Conservation (phyloP, 2,113 vertebrate genomes). For the Egretta garzetta region DNA sequence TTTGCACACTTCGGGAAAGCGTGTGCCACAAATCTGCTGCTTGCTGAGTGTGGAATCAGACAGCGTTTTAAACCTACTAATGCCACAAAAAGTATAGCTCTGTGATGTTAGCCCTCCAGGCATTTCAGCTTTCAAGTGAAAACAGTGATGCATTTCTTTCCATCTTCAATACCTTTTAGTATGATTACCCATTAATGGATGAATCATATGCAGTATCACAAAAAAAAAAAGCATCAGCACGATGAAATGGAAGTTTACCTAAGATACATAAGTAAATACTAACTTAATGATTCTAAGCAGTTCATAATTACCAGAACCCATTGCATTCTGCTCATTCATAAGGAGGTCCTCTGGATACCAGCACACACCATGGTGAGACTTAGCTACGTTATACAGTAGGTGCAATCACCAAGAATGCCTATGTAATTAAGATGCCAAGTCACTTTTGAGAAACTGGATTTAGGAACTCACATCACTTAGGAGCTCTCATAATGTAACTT, state of each 20-base stretch:
- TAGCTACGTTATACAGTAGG: not conserved
- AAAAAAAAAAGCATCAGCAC: not conserved
- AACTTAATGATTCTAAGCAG: not conserved
- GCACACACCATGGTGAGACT: not conserved
- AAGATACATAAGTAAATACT: not conserved
- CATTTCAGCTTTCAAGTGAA: constrained; percentile 44
- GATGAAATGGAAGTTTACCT: not conserved
- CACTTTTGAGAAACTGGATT: not conserved
- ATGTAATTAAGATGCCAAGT: not conserved
- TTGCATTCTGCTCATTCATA: not conserved
- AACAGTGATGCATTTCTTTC: constrained; percentile 55
- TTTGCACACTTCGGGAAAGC: not conserved
- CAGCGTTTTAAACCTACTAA: not conserved
- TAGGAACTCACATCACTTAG: not conserved
- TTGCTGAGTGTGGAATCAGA: not conserved
- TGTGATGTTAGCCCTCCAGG: constrained; percentile 20
- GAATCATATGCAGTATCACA: not conserved
- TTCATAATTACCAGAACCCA: not conserved
- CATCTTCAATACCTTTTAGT: constrained; percentile 48
- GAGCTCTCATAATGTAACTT: constrained; percentile 7
- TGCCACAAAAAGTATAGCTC: not conserved
- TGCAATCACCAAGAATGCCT: not conserved
- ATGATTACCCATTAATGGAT: not conserved
- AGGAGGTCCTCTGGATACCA: not conserved
- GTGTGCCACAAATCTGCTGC: not conserved